phyloP scores from a whole-genome alignment of 2,888 invertebrate species.

The Amblyjoppa proteus region DNA sequence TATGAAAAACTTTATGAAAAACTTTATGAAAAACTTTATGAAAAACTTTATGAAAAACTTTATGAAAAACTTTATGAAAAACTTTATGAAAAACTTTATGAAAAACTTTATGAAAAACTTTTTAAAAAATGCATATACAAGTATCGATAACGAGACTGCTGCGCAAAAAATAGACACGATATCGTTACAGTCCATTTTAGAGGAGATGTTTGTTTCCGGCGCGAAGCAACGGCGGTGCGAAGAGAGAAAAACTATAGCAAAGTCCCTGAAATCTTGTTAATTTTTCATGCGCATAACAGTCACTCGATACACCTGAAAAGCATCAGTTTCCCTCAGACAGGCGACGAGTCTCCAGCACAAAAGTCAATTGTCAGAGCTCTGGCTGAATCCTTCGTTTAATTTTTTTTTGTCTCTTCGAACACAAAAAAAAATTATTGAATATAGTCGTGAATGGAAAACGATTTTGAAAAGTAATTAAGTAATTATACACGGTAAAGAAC shows the following conservation, averaged over 20 bases:
- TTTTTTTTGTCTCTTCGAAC: constrained; percentile 4
- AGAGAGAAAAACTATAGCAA: constrained; percentile 9
- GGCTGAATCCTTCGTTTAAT: neutral
- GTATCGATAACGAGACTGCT: neutral
- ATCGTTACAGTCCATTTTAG: neutral
- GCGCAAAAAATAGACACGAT: constrained; percentile 27
- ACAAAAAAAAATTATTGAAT: neutral
- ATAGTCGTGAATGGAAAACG: neutral
- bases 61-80: too few species aligned
- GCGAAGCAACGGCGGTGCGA: neutral
- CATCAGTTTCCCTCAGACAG: constrained; percentile 50
- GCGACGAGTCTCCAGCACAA: constrained; percentile 16
- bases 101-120: neutral
- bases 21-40: too few species aligned
- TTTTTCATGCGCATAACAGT: constrained; percentile 55
- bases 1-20: too few species aligned
- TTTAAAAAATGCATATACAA: neutral
- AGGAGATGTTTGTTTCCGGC: neutral
- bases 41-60: neutral
- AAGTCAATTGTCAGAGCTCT: neutral
- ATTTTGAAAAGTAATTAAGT: neutral
- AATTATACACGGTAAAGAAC: neutral
- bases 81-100: neutral
- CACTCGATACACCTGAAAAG: constrained; percentile 15
- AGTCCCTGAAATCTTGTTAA: constrained; percentile 62